Percentiles rank a stretch among this genome's conserved stretches.
Evolutionary conservation across 2,113 vertebrate genomes (phyloP).

Genomic region (Brienomyrus brachyistius): DNA sequence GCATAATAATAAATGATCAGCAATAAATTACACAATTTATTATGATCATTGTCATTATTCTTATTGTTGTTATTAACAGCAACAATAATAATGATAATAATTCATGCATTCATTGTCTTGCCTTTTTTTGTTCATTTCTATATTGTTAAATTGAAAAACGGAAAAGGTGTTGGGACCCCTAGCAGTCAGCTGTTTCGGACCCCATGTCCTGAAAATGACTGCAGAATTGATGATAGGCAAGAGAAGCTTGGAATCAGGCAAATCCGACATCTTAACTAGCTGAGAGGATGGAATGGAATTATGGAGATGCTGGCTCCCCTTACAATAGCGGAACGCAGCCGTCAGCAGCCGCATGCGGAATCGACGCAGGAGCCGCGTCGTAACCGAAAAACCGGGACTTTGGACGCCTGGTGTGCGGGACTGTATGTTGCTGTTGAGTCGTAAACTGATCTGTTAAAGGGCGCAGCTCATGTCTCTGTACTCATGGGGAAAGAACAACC

Average conservation of each 20-base stretch:
- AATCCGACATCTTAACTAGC: not conserved
- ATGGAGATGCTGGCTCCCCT: not conserved
- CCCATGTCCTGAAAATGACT: not conserved
- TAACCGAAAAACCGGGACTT: not conserved
- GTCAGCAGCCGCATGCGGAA: not conserved
- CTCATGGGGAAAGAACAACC: not conserved
- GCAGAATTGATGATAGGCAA: not conserved
- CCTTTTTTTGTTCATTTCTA: not conserved
- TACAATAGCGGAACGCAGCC: too few relatives aligned
- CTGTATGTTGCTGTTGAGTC: not conserved
- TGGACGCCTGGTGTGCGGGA: not conserved
- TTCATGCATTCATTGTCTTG: not conserved
- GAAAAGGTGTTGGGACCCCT: not conserved
- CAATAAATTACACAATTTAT: not conserved
- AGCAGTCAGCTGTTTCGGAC: not conserved
- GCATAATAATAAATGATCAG: not conserved
- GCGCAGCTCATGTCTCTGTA: not conserved
- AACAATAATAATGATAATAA: not conserved
- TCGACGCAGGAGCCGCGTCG: fast-evolving
- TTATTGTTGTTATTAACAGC: not conserved
- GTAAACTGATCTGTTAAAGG: not conserved
- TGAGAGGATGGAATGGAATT: not conserved
- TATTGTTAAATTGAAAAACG: not conserved
- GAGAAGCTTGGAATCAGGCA: not conserved
- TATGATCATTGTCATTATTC: not conserved